Evolutionary conservation across 2,797 vertebrate genomes (phyloP).

Genomic region (Linurgus olivaceus): DNA sequence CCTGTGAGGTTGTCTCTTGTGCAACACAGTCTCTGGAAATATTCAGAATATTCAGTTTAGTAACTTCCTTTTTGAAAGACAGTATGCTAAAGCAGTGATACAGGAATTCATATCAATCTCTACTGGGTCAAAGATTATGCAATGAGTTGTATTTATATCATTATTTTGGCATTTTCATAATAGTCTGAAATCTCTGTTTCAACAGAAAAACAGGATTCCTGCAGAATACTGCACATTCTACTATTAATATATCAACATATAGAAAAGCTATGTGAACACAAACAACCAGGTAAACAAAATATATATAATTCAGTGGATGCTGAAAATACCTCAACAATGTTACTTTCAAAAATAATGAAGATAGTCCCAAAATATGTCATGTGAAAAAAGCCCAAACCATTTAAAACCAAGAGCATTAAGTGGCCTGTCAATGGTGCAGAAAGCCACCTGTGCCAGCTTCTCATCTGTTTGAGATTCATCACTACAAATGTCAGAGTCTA

Average conservation of each 20-base stretch:
- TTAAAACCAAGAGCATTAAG: neutral
- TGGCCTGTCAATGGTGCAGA: neutral
- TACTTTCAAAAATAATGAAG: neutral
- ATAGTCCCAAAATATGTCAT: neutral
- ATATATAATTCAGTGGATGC: neutral
- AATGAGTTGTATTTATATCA: neutral
- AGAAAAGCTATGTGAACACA: neutral
- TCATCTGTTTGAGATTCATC: neutral
- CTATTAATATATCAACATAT: neutral
- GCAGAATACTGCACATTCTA: neutral
- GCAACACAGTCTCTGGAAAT: neutral
- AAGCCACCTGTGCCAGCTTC: neutral
- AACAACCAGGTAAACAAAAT: neutral
- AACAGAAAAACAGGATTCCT: neutral
- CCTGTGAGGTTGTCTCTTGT: neutral
- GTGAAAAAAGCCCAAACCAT: neutral
- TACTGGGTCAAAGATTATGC: neutral
- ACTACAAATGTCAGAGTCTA: neutral
- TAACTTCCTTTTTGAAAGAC: neutral
- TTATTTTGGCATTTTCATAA: neutral
- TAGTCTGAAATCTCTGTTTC: neutral
- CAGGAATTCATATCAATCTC: neutral
- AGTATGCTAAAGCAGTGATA: neutral
- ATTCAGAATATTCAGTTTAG: neutral
- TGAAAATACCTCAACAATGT: neutral